Conservation (phyloP, 2,888 invertebrate genomes). For the Uropetala carovei region DNA sequence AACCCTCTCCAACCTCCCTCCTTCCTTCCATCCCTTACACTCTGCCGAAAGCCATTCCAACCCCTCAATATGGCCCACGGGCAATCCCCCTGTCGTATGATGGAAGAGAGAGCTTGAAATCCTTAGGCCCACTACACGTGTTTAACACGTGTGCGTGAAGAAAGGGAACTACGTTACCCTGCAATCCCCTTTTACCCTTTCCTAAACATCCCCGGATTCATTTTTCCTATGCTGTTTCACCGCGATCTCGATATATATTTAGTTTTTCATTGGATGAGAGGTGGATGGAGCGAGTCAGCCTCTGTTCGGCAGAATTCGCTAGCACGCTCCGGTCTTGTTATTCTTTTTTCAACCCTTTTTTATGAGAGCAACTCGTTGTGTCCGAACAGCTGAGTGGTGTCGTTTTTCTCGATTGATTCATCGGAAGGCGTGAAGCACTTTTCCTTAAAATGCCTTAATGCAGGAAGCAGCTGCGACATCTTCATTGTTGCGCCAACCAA, state of each 20-base stretch:
- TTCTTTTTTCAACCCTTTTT: not conserved
- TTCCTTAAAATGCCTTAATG: not conserved
- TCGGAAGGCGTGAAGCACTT: conserved; percentile 12
- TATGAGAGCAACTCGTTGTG: not conserved
- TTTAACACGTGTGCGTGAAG: conserved; percentile 44
- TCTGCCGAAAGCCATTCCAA: not conserved
- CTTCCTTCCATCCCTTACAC: not conserved
- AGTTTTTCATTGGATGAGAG: not conserved
- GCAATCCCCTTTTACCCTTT: not conserved
- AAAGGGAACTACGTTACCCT: not conserved
- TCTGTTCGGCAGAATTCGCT: not conserved
- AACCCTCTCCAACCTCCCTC: not conserved
- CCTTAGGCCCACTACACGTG: conserved; percentile 17
- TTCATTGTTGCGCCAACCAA: not conserved
- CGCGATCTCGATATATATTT: not conserved
- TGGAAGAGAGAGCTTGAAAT: not conserved
- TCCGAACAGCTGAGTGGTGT: conserved; percentile 58
- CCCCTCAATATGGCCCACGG: not conserved
- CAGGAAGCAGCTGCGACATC: conserved; percentile 43
- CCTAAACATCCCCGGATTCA: not conserved
- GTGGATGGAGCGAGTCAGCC: not conserved
- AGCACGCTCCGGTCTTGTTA: not conserved
- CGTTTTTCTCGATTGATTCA: conserved; percentile 38
- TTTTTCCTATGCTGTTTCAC: not conserved
- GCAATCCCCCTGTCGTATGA: not conserved